Conservation (phyloP, 1,140 invertebrate genomes). For the Hyphantria cunea region DNA sequence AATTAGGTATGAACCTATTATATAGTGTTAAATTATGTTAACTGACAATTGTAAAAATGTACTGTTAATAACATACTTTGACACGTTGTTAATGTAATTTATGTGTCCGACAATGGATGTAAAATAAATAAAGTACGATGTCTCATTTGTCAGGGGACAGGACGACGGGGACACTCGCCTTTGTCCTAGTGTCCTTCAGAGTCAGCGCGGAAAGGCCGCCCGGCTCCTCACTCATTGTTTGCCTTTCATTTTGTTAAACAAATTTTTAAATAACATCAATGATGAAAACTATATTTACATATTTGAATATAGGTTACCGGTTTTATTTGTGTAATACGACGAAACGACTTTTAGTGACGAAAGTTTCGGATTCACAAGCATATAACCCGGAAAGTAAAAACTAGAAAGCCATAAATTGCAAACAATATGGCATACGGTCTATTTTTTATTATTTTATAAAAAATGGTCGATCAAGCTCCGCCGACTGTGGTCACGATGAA, state of each 20-base stretch:
- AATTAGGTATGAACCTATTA: too few species aligned
- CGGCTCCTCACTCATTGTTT: constrained; percentile 28
- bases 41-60: too few species aligned
- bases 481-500: constrained; percentile 63
- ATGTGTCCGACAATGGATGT: constrained; percentile 37
- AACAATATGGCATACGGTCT: constrained; percentile 57
- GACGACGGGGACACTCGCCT: constrained; percentile 44
- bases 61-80: constrained; percentile 31
- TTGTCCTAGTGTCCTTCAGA: constrained; percentile 65
- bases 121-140: constrained; percentile 44
- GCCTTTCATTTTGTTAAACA: constrained; percentile 23
- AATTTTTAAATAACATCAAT: constrained; percentile 44
- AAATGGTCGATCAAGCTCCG: constrained; percentile 58
- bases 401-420: constrained; percentile 66
- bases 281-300: neutral
- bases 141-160: constrained; percentile 47
- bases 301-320: too few species aligned
- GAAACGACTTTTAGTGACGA: too few species aligned
- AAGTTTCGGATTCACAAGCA: too few species aligned
- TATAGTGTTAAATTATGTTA: too few species aligned
- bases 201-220: constrained; percentile 49
- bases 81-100: constrained; percentile 53
- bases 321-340: too few species aligned
- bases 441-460: constrained; percentile 51
- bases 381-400: constrained; percentile 55